Evolutionary conservation across 1,140 invertebrate species (phyloP).

Genomic region (Lepidurus packardi): DNA sequence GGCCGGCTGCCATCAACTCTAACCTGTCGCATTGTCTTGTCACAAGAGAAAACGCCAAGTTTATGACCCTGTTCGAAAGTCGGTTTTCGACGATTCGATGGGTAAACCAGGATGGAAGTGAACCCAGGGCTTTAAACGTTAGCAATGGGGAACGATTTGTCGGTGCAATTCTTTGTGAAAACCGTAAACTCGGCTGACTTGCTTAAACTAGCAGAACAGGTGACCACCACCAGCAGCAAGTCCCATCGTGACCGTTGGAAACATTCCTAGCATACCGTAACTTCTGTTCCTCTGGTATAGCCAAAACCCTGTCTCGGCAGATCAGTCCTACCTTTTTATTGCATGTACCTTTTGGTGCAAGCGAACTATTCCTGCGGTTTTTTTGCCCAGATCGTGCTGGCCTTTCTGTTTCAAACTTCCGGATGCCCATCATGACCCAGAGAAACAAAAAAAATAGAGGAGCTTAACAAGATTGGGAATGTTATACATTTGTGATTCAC

Average conservation of each 20-base stretch:
- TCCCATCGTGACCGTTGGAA: slow-evolving; percentile 16
- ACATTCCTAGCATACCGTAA: not conserved
- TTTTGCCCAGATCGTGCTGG: too few relatives aligned
- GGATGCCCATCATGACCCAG: too few relatives aligned
- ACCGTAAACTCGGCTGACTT: not conserved
- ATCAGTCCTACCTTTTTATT: not conserved
- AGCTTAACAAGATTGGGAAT: too few relatives aligned
- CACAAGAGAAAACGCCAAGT: not conserved
- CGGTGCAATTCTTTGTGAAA: not conserved
- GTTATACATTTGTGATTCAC: too few relatives aligned
- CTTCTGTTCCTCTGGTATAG: not conserved
- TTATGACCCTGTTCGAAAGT: not conserved
- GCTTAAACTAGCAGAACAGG: not conserved
- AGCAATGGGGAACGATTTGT: not conserved
- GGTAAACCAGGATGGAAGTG: not conserved
- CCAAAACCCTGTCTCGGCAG: not conserved
- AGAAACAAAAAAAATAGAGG: too few relatives aligned
- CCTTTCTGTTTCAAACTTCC: too few relatives aligned
- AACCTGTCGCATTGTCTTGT: not conserved
- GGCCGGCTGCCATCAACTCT: not conserved
- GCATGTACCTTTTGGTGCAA: not conserved
- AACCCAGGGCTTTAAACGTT: not conserved
- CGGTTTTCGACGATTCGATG: not conserved
- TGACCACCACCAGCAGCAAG: not conserved
- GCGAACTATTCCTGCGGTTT: not conserved